These are phyloP conservation scores for Zaprionus gabonicus DNA, from an alignment of 1,140 invertebrate species.

Conservation along the genomic window DNA sequence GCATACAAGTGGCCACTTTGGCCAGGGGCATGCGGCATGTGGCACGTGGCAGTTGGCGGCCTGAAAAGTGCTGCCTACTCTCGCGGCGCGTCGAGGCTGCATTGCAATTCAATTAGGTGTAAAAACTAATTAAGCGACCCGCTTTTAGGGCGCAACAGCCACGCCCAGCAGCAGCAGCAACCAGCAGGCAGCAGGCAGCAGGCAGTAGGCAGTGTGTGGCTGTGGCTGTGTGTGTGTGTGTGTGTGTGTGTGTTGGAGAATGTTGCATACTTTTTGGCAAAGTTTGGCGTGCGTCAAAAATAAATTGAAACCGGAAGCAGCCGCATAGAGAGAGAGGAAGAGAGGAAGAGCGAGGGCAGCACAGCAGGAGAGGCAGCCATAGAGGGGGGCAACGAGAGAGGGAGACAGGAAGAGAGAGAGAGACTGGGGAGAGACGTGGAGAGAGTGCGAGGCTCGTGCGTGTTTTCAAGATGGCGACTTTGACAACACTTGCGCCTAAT, in stretches of 20 bases:
- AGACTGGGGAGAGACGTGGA: background rate
- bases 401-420: background rate
- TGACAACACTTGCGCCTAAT: slow-evolving; percentile 75
- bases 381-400: background rate
- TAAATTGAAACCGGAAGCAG: slow-evolving; percentile 71
- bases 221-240: slow-evolving; percentile 24
- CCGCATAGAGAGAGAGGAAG: background rate
- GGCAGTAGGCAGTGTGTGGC: background rate
- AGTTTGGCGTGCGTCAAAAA: slow-evolving; percentile 59
- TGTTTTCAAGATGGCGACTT: slow-evolving; percentile 71
- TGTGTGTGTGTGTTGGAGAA: slow-evolving; percentile 51
- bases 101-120: slow-evolving; percentile 81
- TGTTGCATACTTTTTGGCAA: slow-evolving; percentile 72
- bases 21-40: background rate
- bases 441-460: slow-evolving; percentile 47
- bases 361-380: slow-evolving; percentile 49
- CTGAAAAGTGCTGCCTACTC: slow-evolving; percentile 39
- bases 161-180: slow-evolving; percentile 13
- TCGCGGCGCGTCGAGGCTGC: slow-evolving; percentile 34
- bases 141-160: slow-evolving; percentile 6
- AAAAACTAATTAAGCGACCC: slow-evolving; percentile 80
- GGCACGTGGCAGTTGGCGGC: background rate
- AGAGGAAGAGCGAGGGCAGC: background rate
- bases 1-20: slow-evolving; percentile 6
- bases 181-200: too few species aligned